Conservation (phyloP, 1,140 invertebrate genomes). For the Notospermus geniculatus region DNA sequence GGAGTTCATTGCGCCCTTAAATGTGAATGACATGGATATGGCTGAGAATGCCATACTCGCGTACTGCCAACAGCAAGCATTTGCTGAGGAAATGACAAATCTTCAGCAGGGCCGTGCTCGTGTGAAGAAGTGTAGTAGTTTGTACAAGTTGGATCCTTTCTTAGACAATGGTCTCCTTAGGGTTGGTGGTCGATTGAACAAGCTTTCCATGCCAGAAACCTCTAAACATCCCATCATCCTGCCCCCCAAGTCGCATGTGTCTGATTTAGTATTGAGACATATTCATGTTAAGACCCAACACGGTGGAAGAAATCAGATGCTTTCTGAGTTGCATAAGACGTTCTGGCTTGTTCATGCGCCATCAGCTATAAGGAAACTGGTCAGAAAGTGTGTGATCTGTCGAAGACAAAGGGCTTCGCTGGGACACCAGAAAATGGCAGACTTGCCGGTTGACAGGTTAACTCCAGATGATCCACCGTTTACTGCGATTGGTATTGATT, state of each 20-base stretch:
- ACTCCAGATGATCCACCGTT: no score
- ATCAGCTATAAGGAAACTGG: neutral
- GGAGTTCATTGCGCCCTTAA: neutral
- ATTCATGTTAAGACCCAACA: neutral
- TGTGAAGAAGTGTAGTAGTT: neutral
- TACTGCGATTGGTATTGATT: no score
- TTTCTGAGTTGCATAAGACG: neutral
- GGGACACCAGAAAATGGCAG: neutral
- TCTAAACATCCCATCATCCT: slow-evolving; percentile 13
- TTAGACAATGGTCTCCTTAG: slow-evolving; percentile 2
- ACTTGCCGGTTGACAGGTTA: neutral
- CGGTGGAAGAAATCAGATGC: neutral
- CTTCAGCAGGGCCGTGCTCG: neutral
- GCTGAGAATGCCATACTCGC: neutral
- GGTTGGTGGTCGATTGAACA: slow-evolving; percentile 1
- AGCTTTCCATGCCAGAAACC: neutral
- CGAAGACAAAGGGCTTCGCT: neutral
- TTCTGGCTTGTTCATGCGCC: neutral
- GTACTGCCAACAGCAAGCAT: neutral
- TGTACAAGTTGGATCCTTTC: slow-evolving; percentile 4
- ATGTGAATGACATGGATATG: neutral
- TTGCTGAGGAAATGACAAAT: neutral
- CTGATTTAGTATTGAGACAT: neutral
- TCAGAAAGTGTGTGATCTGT: neutral
- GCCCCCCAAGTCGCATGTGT: neutral